phyloP scores from a whole-genome alignment of 2,888 invertebrate genomes.

The Aleiodes alternator region DNA sequence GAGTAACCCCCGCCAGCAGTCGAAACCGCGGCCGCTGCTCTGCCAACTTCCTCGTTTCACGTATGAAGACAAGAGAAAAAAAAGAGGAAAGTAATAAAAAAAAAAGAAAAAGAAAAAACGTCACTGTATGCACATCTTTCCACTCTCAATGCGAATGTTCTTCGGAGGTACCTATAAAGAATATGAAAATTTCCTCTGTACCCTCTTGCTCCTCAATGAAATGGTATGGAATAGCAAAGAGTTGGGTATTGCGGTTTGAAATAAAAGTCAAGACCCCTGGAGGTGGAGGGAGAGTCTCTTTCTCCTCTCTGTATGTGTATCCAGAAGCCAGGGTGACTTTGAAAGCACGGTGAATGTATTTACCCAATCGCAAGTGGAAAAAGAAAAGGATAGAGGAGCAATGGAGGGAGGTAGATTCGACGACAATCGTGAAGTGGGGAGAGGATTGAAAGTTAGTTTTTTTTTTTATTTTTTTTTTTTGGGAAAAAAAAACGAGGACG shows the following conservation, averaged over 20 bases:
- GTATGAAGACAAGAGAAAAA: slow-evolving; percentile 9
- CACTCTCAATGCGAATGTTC: neutral
- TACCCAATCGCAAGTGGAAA: slow-evolving; percentile 67
- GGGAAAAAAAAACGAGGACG: slow-evolving; percentile 43
- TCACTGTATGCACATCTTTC: slow-evolving; percentile 43
- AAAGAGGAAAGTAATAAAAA: slow-evolving; percentile 13
- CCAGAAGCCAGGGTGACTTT: slow-evolving; percentile 41
- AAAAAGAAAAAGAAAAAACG: slow-evolving; percentile 7
- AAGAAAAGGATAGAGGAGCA: slow-evolving; percentile 52
- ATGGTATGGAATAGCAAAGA: slow-evolving; percentile 47
- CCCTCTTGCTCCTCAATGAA: slow-evolving; percentile 11
- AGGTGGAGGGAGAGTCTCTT: slow-evolving; percentile 32
- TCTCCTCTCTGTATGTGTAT: slow-evolving; percentile 26
- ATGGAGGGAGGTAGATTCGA: slow-evolving; percentile 39
- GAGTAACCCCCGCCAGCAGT: neutral
- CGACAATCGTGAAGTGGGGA: slow-evolving; percentile 18
- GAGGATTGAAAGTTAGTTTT: slow-evolving; percentile 22
- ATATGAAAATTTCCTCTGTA: slow-evolving; percentile 44
- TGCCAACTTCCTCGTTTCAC: neutral
- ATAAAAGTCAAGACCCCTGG: slow-evolving; percentile 42
- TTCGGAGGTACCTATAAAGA: slow-evolving; percentile 20
- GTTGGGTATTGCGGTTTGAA: slow-evolving; percentile 46
- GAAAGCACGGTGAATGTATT: slow-evolving; percentile 61
- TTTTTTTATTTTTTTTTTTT: too few species aligned
- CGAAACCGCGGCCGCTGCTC: neutral